Evolutionary conservation across 2,113 vertebrate genomes (phyloP), one percentile per base, ranked within the genome.

Genomic region (Columba janthina): DNA sequence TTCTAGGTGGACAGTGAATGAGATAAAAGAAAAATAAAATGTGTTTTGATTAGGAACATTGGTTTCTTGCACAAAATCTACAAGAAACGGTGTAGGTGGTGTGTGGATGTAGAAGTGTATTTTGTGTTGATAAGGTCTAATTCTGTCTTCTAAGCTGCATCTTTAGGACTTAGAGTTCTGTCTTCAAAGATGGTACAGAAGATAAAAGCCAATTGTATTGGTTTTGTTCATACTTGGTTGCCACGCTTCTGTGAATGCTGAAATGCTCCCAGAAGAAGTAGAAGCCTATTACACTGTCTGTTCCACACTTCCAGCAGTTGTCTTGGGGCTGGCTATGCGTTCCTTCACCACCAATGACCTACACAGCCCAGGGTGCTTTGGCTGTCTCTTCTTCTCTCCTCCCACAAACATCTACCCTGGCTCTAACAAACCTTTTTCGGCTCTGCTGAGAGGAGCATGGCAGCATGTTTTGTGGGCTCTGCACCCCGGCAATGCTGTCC

Each of bases 231-330:
- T n/a, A 5, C 16, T 32, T 2, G 5, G 34, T 12, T 79, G 20
- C 15, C 10, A n/a, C 0, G 0, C 8, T 91, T 66, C n/a, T 89
- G 8, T 3, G 6, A 56, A 51, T 40, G 14, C 36, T 50, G 53
- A 67, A 44, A 36, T 0, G 1, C 10, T 78, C 34, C 8, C 32
- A 48, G 26, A 48, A 69, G 5, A 3, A 6, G 19, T 17, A 48
- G 38, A 65, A 79, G 5, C 3, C 13, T 29, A 2, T 28, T n/a
- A 40, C 40, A 24, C 6, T 8, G n/a, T 8, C 32, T 65, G 38
- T 56, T 88, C 4, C 12, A 51, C 5, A 5, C 46, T 85, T 53
- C 21, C 24, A 53, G 36, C 18, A 32, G 26, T 38, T 1, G 0
- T n/a, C 18, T 42, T 61, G 54, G 24, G 2, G 5, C 9, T 24